Percentiles rank a stretch among this genome's conserved stretches.
Conservation (phyloP, 2,888 invertebrate genomes). For the Ectropis crepuscularia region DNA sequence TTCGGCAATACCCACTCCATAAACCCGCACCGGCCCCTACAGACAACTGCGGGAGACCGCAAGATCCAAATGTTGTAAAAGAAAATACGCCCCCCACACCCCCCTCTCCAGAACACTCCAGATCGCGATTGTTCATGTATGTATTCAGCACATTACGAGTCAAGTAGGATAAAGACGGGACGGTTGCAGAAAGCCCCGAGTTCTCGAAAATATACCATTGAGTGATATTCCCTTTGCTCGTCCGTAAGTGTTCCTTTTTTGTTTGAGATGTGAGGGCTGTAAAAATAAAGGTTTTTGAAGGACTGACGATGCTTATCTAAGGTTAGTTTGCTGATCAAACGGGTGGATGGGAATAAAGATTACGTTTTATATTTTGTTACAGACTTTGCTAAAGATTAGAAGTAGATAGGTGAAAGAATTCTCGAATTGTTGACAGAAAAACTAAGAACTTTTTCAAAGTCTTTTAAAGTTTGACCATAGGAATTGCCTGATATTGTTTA, state of each 20-base stretch:
- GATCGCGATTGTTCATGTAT: constrained; percentile 87
- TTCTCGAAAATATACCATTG: constrained; percentile 65
- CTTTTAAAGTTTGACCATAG: too few species aligned
- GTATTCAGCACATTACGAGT: constrained; percentile 89
- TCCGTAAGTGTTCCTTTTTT: constrained; percentile 46
- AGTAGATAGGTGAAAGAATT: too few species aligned
- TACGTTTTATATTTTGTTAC: too few species aligned
- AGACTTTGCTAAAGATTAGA: too few species aligned
- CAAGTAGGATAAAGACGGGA: constrained; percentile 86
- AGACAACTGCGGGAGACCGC: constrained; percentile 47
- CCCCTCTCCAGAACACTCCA: constrained; percentile 62
- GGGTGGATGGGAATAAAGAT: constrained; percentile 6
- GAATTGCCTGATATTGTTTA: too few species aligned
- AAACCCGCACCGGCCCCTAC: constrained; percentile 49
- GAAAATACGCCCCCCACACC: constrained; percentile 60
- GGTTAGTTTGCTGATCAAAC: constrained; percentile 31
- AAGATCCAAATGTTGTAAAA: constrained; percentile 66
- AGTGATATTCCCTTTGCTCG: constrained; percentile 70
- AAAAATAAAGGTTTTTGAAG: constrained; percentile 37
- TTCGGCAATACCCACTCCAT: constrained; percentile 32
- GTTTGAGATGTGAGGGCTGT: constrained; percentile 41
- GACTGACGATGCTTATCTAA: constrained; percentile 27
- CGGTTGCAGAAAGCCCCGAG: constrained; percentile 74
- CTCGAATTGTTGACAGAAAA: too few species aligned
- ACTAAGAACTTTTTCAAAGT: too few species aligned